Evolutionary conservation across 35 echinoderm and acorn worm genomes (phyloP).

Genomic region (Hemicentrotus pulcherrimus): DNA sequence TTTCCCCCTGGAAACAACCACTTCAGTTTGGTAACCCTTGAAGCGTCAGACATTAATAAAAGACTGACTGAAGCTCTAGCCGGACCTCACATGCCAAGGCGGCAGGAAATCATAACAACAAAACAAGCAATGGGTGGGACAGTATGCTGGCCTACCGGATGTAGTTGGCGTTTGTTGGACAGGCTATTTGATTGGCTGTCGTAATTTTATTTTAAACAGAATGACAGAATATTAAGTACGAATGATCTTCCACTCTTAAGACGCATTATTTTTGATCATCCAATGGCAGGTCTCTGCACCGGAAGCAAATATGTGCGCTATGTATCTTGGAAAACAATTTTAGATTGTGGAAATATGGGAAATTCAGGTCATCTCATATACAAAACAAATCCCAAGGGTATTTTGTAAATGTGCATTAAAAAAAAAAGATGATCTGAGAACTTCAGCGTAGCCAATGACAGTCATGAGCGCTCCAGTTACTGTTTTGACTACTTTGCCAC

Average conservation of each 20-base stretch:
- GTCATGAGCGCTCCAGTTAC: too few relatives aligned
- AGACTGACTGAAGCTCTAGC: not conserved
- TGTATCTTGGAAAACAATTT: not conserved
- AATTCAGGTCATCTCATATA: not conserved
- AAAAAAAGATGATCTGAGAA: too few relatives aligned
- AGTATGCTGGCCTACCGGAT: not conserved
- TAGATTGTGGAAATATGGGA: not conserved
- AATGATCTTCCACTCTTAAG: not conserved
- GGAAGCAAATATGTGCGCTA: too few relatives aligned
- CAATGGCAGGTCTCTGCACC: not conserved
- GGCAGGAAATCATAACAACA: not conserved
- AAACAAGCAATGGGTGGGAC: conserved; percentile 6
- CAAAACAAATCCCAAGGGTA: not conserved
- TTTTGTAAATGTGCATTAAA: not conserved
- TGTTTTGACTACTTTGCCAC: too few relatives aligned
- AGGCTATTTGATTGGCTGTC: not conserved
- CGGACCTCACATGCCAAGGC: not conserved
- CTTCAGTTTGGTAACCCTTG: not conserved
- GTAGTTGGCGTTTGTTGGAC: not conserved
- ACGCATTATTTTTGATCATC: not conserved
- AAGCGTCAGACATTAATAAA: not conserved
- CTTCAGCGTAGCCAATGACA: too few relatives aligned
- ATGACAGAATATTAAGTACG: not conserved
- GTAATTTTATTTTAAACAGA: not conserved
- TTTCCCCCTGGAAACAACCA: not conserved